A percentile compares a stretch with the other conserved stretches of the same genome.
Evolutionary conservation across 2,888 invertebrate species (phyloP).

Genomic region (Drosophila longiperda): DNA sequence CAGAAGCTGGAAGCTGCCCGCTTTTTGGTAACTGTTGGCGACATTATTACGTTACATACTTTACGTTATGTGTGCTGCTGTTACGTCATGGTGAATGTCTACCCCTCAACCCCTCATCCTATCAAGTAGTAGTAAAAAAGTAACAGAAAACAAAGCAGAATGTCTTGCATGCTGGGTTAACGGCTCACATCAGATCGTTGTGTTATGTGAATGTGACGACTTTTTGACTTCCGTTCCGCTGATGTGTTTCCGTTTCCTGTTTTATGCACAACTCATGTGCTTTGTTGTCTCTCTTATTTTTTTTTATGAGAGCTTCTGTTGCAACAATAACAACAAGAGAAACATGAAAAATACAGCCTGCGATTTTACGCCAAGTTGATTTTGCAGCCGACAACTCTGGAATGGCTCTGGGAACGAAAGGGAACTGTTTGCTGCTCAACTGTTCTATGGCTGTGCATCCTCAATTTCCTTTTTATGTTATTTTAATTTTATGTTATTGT

Average conservation of each 20-base stretch:
- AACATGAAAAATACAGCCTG: conserved; percentile 42
- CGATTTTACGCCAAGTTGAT: conserved; percentile 83
- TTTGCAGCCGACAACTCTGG: conserved; percentile 66
- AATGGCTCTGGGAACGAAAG: conserved; percentile 1
- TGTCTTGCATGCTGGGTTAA: conserved; percentile 45
- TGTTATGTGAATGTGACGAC: conserved; percentile 82
- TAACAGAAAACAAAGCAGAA: conserved; percentile 58
- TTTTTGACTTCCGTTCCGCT: conserved; percentile 84
- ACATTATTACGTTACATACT: conserved; percentile 77
- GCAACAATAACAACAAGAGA: conserved; percentile 8
- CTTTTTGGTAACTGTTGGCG: conserved; percentile 69
- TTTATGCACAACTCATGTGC: conserved; percentile 72
- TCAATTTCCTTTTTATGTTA: conserved; percentile 85
- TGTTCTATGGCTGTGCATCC: conserved; percentile 69
- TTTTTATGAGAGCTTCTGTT: conserved; percentile 52
- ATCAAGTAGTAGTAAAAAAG: conserved; percentile 33
- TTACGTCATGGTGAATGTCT: conserved; percentile 49
- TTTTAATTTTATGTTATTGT: conserved; percentile 85
- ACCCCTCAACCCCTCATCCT: not conserved
- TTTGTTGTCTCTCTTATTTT: conserved; percentile 23
- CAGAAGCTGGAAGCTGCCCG: conserved; percentile 27
- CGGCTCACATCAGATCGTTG: conserved; percentile 62
- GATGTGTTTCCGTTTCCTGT: conserved; percentile 84
- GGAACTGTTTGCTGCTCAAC: not conserved
- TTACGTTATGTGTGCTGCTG: conserved; percentile 72